These are phyloP conservation scores for Sebastes ruberrimus DNA, from an alignment of 2,797 vertebrate genomes.

Conservation along the genomic window DNA sequence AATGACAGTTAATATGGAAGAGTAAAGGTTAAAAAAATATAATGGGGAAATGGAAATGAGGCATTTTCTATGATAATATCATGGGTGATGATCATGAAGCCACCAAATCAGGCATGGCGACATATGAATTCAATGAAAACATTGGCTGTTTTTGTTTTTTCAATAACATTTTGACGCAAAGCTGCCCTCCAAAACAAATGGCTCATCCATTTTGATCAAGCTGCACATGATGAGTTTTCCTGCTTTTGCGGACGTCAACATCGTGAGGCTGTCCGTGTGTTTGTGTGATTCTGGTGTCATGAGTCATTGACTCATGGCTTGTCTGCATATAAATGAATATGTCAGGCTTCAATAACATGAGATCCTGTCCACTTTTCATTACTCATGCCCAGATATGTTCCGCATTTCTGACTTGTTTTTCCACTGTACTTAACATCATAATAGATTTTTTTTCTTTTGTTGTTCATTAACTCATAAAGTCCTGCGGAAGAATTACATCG, in stretches of 20 bases:
- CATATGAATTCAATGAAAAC: background rate
- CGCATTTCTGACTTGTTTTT: background rate
- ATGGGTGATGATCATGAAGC: background rate
- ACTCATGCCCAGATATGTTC: background rate
- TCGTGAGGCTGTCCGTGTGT: background rate
- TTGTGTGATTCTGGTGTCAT: conserved; percentile 18
- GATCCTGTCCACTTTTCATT: background rate
- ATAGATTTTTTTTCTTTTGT: background rate
- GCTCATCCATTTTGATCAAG: conserved; percentile 8
- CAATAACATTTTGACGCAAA: background rate
- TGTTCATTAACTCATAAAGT: too few species aligned
- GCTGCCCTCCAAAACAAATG: background rate
- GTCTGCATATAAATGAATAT: conserved; percentile 34
- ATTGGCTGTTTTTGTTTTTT: background rate
- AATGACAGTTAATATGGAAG: background rate
- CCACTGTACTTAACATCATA: background rate
- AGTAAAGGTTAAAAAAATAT: background rate
- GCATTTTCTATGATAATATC: background rate
- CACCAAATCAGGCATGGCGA: background rate
- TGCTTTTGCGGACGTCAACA: background rate
- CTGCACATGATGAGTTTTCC: background rate
- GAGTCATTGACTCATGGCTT: background rate
- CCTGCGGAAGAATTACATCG: background rate
- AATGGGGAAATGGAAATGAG: background rate
- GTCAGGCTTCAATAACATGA: conserved; percentile 10